Conservation (phyloP, 2,113 vertebrate genomes). For the Sitta europaea region DNA sequence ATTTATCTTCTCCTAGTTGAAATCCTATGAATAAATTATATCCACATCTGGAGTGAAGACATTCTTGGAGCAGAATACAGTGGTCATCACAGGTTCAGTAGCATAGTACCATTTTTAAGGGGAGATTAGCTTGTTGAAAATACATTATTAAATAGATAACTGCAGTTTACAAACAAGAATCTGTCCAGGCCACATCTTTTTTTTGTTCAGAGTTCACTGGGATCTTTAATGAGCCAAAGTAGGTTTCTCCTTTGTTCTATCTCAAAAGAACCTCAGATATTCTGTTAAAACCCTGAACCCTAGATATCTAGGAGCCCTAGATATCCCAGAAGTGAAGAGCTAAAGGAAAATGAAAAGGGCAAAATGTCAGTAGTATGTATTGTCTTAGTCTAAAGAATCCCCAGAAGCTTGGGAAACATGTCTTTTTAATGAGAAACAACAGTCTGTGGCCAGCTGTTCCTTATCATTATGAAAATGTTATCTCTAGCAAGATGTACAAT, state of each 20-base stretch:
- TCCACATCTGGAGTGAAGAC: not conserved
- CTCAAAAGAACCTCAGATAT: not conserved
- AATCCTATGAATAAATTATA: not conserved
- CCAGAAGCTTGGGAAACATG: constrained; percentile 35
- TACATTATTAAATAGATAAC: not conserved
- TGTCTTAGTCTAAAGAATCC: constrained; percentile 58
- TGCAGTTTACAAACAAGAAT: not conserved
- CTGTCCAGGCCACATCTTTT: not conserved
- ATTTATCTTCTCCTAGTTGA: not conserved
- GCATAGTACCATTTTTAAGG: not conserved
- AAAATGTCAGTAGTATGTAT: constrained; percentile 39
- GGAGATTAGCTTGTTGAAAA: not conserved
- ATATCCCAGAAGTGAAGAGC: not conserved
- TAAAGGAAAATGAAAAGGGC: constrained; percentile 47
- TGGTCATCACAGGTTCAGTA: not conserved
- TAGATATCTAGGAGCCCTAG: not conserved
- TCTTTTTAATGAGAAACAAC: constrained; percentile 68
- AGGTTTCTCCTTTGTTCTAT: not conserved
- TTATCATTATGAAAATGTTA: constrained; percentile 48
- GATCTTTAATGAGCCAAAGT: not conserved
- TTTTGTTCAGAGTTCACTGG: not conserved
- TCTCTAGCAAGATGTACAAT: constrained; percentile 40
- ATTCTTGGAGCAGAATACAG: not conserved
- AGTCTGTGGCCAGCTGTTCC: constrained; percentile 62
- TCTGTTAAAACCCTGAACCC: not conserved